phyloP scores from a whole-genome alignment of 64 coral and sea anemone genomes.

The Dendronephthya gigantea region DNA sequence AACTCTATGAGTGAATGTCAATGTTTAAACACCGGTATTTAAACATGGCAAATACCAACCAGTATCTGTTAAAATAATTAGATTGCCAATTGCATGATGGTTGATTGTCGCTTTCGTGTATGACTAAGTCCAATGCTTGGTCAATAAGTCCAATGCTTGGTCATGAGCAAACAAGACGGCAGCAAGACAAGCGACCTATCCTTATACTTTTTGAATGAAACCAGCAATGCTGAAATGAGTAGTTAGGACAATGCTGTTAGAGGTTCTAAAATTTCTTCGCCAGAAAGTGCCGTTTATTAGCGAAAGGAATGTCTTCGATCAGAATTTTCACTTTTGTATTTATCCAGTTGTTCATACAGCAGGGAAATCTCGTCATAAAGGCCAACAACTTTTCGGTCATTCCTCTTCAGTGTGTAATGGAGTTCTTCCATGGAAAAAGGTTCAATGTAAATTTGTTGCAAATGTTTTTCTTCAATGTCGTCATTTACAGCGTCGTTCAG shows the following conservation, averaged over 20 bases:
- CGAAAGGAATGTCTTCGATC: conserved; percentile 39
- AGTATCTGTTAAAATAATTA: no score
- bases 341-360: conserved; percentile 44
- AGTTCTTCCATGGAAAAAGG: conserved; percentile 55
- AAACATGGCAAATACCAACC: no score
- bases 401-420: conserved; percentile 45
- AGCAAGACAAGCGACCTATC: conserved; percentile 32
- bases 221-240: conserved; percentile 51
- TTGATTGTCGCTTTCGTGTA: background rate
- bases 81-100: conserved; percentile 1
- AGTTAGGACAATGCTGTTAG: conserved; percentile 27
- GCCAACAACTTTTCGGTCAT: conserved; percentile 41
- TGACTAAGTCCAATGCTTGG: conserved; percentile 21
- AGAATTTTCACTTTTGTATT: conserved; percentile 40
- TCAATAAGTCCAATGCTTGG: no score
- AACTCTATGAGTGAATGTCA: no score
- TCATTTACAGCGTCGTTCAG: background rate
- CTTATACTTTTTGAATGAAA: conserved; percentile 54
- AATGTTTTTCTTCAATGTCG: conserved; percentile 1
- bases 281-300: conserved; percentile 33
- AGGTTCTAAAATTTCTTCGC: conserved; percentile 33
- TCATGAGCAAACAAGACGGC: conserved; percentile 29
- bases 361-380: conserved; percentile 51
- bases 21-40: no score
- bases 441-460: conserved; percentile 13